Percentiles rank a stretch among this genome's conserved stretches.
These are phyloP conservation scores for Drosophila ananassae DNA, from an alignment of 1,140 invertebrate species.

Conservation along the genomic window DNA sequence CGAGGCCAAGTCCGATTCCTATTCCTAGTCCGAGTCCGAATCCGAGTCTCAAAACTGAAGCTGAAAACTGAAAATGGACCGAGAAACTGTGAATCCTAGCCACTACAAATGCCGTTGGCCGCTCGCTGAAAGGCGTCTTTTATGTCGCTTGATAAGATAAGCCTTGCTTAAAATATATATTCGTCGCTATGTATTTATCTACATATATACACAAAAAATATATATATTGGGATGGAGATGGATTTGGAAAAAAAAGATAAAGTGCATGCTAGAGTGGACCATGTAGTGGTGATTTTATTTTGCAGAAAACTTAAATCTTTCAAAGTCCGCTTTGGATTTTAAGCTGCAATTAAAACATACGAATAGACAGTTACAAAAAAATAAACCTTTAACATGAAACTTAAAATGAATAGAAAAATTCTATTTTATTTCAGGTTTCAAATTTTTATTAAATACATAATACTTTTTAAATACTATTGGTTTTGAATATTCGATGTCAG, in stretches of 20 bases:
- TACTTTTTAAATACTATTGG: no score
- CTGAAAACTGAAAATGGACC: conserved; percentile 12
- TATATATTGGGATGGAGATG: conserved; percentile 15
- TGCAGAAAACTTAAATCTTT: no score
- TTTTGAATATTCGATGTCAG: no score
- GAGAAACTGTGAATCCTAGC: conserved; percentile 26
- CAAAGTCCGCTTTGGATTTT: no score
- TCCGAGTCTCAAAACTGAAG: conserved; percentile 9
- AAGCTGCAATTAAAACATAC: no score
- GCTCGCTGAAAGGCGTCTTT: conserved; percentile 78
- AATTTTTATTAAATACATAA: no score
- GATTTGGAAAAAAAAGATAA: conserved; percentile 6
- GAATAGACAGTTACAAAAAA: no score
- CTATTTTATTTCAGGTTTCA: no score
- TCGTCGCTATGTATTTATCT: conserved; percentile 49
- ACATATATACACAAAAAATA: conserved; percentile 1
- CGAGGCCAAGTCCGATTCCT: conserved; percentile 17
- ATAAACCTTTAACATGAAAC: no score
- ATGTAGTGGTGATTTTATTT: not conserved
- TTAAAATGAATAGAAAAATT: no score
- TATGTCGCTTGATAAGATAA: conserved; percentile 79
- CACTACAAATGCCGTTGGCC: conserved; percentile 64
- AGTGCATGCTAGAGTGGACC: not conserved
- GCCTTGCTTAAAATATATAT: conserved; percentile 79
- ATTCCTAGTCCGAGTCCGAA: conserved; percentile 25